Evolutionary conservation across 2,113 vertebrate species (phyloP).

Genomic region (Elgaria multicarinata): DNA sequence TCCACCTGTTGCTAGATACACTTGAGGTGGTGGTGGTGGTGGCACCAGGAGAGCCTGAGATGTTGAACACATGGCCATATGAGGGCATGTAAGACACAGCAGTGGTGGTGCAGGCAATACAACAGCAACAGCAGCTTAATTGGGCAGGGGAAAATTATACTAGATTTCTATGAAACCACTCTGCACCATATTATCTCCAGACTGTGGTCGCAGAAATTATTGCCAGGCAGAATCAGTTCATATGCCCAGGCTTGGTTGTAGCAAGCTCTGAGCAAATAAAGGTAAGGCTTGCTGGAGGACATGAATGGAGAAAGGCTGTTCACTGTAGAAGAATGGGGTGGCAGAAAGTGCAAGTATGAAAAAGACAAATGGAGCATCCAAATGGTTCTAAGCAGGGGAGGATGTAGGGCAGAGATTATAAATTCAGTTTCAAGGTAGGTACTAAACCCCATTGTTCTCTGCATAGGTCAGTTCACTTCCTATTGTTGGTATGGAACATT

Average conservation of each 20-base stretch:
- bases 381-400: not conserved
- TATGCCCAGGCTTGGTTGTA: not conserved
- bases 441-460: not conserved
- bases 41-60: not conserved
- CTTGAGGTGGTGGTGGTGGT: too few relatives aligned
- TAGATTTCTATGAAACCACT: not conserved
- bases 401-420: not conserved
- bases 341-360: not conserved
- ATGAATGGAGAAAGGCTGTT: not conserved
- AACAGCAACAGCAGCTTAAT: not conserved
- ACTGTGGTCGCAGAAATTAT: not conserved
- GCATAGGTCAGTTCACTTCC: not conserved
- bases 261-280: not conserved
- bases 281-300: not conserved
- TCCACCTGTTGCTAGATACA: not conserved
- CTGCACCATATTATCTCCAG: too few relatives aligned
- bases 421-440: not conserved
- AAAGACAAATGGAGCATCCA: slow-evolving; percentile 2
- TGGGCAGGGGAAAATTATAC: too few relatives aligned
- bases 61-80: not conserved
- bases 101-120: not conserved
- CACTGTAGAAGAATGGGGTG: not conserved
- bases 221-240: not conserved
- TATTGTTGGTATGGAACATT: not conserved
- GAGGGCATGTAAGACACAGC: not conserved